These are phyloP conservation scores for Napeogenes inachia DNA, from an alignment of 2,888 invertebrate genomes.

Conservation along the genomic window DNA sequence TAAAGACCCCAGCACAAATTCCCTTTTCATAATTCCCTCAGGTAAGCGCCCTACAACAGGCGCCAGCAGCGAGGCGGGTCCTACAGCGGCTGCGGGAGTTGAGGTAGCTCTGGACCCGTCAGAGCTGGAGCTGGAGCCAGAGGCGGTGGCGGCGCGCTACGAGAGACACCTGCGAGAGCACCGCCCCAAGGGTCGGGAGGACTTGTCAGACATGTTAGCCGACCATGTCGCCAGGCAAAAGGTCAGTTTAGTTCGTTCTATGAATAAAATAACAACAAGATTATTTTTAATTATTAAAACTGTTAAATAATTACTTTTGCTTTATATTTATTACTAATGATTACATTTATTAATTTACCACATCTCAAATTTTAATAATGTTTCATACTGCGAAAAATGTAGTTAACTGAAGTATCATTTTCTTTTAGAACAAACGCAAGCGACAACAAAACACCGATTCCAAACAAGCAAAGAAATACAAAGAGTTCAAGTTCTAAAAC, in stretches of 20 bases:
- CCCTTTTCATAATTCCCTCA: conserved; percentile 14
- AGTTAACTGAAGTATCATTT: not conserved
- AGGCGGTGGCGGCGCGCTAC: conserved; percentile 96
- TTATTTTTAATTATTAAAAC: too few relatives aligned
- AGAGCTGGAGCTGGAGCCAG: conserved; percentile 96
- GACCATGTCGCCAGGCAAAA: conserved; percentile 98
- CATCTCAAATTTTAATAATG: conserved; percentile 18
- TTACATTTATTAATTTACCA: not conserved
- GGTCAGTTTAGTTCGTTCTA: conserved; percentile 60
- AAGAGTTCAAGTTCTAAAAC: conserved; percentile 95
- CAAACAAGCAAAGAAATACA: conserved; percentile 97
- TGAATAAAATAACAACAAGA: too few relatives aligned
- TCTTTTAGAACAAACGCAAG: conserved; percentile 92
- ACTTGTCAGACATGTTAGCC: conserved; percentile 98
- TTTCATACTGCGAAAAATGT: conserved; percentile 9
- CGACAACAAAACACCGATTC: conserved; percentile 93
- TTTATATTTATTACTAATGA: too few relatives aligned
- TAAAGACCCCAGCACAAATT: not conserved
- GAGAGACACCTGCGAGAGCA: conserved; percentile 97
- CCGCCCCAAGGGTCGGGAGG: conserved; percentile 92
- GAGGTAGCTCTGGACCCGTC: conserved; percentile 98
- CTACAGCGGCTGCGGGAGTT: conserved; percentile 81
- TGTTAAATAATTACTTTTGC: too few relatives aligned
- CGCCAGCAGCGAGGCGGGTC: conserved; percentile 29
- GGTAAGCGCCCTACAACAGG: conserved; percentile 39